Evolutionary conservation across 2,888 invertebrate species (phyloP), one percentile per base, ranked within the genome.

Genomic region (Diarsia mendica): DNA sequence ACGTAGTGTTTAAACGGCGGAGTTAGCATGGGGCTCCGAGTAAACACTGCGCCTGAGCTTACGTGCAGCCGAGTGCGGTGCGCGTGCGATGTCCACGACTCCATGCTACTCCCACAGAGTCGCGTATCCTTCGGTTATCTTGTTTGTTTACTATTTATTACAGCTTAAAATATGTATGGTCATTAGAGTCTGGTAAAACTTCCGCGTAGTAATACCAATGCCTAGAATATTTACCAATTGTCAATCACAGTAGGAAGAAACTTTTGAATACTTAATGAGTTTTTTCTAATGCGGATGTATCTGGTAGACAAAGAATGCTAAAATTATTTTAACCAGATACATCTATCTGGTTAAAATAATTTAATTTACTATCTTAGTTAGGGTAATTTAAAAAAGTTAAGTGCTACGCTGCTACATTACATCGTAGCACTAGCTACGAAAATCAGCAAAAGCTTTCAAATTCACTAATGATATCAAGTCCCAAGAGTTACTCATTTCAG

Each of bases 11-110:
- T 96, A 96, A 96, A 95, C 95, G 95, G 89, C 85, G 91, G 94
- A 96, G 96, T 96, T 96, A 96, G 94, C 96, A 95, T 92, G 92
- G 93, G 91, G 93, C 91, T 95, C 91, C 92, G 96, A 96, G 94
- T 92, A 96, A 96, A 96, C 94, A 96, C 85, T 86, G 90, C 90
- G 90, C 75, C 55, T 88, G 90, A 89, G 90, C 86, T 87, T 87
- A 88, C 91, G 89, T 85, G 88, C 83, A 87, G 87, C 87, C 85
- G 88, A 44, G 63, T 8, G 87, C 73, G 77, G 77, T 73, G 74
- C 84, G 86, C 86, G 83, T 87, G 89, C 89, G 88, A 87, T 85
- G 80, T 88, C 84, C 75, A 83, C 28, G 28, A 28, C 28, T 28
- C 28, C 28, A 28, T 75, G 74, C 79, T 77, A 75, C 79, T 80